Base-by-base conservation (phyloP, 35 echinoderm and acorn worm genomes). In the Strongylocentrotus purpuratus region DNA sequence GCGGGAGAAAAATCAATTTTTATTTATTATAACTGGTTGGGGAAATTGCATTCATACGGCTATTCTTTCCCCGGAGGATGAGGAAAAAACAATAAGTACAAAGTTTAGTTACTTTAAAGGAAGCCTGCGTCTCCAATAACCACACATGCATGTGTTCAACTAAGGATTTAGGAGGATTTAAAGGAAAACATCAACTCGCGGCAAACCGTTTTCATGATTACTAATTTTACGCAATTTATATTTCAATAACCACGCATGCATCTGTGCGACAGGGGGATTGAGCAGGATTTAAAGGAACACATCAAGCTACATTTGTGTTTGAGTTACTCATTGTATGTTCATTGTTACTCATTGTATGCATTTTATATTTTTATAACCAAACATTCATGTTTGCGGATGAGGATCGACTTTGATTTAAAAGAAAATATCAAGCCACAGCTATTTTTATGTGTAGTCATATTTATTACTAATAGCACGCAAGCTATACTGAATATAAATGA, bases 11-110 rank as follows among this genome's bases (percentile, higher is more conserved):
- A 78, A 78, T 78, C 65, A 78, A 78, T 78, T 78, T 78, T 78
- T 78, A 78, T 78, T 78, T 78, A 78, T 78, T 78, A 78, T 78
- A 78, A 78, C 65, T 78, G 65, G 65, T 78, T 28, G 65, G 65
- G 65, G 65, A 78, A 78, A 78, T 78, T 15, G 65, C 65, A 78
- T 78, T 78, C 65, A 78, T 78, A 78, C 65, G 65, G 65, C 65
- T 78, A 78, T 78, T 78, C 65, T 78, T n/a, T 78, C 65, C 65
- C 65, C 65, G 65, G 20, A 78, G 65, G 65, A 78, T 78, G 65
- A 78, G 65, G 65, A 18, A 78, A 78, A 78, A 78, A 78, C 65
- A 78, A 78, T 78, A 78, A 78, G 65, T 78, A 18, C 65, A n/a
- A 78, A 78, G 22, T n/a, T 55, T 78, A 22, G 65, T 78, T 9